Conservation (phyloP, 2,888 invertebrate genomes). For the Phyllotreta striolata region DNA sequence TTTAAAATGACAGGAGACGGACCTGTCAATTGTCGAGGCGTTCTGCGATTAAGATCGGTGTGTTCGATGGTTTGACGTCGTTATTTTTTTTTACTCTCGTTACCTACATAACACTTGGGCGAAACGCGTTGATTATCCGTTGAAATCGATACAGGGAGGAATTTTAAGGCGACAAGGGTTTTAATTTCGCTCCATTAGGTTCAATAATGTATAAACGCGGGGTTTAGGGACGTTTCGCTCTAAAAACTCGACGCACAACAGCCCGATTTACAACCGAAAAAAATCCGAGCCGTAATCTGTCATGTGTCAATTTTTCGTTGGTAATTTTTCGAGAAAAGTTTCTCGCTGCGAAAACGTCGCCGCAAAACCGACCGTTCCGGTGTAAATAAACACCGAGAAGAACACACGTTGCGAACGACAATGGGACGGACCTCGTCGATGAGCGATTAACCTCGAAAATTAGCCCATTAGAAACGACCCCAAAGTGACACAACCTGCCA, state of each 20-base stretch:
- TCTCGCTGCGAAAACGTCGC: no score
- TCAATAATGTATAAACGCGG: constrained; percentile 15
- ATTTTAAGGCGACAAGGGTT: constrained; percentile 22
- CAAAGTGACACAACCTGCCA: constrained; percentile 14
- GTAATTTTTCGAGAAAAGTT: no score
- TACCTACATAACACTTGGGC: constrained; percentile 23
- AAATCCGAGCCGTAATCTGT: no score
- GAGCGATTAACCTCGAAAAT: constrained; percentile 21
- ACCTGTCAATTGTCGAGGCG: constrained; percentile 3
- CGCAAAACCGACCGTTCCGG: no score
- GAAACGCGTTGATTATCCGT: constrained; percentile 14
- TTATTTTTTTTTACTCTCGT: constrained; percentile 17
- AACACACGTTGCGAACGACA: constrained; percentile 9
- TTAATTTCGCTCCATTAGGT: constrained; percentile 16
- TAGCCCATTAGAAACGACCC: constrained; percentile 11
- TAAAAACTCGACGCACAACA: no score
- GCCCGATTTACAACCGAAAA: no score
- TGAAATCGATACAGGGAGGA: constrained; percentile 21
- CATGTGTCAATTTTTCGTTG: no score
- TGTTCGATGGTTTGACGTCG: constrained; percentile 1
- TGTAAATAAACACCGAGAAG: no score
- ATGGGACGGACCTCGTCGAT: constrained; percentile 5
- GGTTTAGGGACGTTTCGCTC: no score
- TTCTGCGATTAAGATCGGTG: constrained; percentile 2
- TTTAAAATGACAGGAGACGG: not conserved